Evolutionary conservation across 2,888 invertebrate genomes (phyloP), one percentile per base, ranked within the genome.

Genomic region (Spodoptera picta): DNA sequence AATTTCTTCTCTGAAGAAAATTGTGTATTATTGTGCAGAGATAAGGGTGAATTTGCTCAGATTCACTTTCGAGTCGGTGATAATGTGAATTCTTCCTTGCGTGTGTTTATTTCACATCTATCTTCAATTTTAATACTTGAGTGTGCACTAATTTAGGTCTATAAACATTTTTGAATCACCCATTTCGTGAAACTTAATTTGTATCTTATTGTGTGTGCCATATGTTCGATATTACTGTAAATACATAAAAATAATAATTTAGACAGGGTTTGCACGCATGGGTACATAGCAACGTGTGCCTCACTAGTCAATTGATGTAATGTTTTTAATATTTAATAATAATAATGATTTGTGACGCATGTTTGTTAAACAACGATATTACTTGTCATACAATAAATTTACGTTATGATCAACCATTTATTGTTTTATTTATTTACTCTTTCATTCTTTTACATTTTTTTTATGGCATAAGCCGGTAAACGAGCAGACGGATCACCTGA

Each of bases 301-400:
- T 85, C 82, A 83, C 89, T 90, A 90, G 90, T 90, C 90, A 89
- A 87, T 86, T 85, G 65, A 77, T 81, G 75, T 85, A 78, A 79
- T 82, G 66, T 77, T 81, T 77, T 79, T 71, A 64, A 76, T 77
- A 74, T 73, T 78, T 74, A 69, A 57, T 48, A 68, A 51, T 71
- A 66, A 50, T 70, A 77, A 69, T 70, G 12, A 48, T 42, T 69
- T 67, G 52, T 75, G 60, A 62, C 41, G 66, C 65, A 60, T 70
- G 68, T 65, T 72, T 73, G 63, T 69, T 36, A 71, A 67, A 77
- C 66, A 75, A 69, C 55, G 60, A 68, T 77, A 62, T 60, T 64
- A 65, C 47, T 72, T 74, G 55, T 75, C 60, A 75, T 66, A 14
- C 58, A 78, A 76, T 75, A 76, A 75, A 75, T 47, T 43, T 46